Evolutionary conservation across 2,113 vertebrate genomes (phyloP).

Genomic region (Phyllopteryx taeniolatus): DNA sequence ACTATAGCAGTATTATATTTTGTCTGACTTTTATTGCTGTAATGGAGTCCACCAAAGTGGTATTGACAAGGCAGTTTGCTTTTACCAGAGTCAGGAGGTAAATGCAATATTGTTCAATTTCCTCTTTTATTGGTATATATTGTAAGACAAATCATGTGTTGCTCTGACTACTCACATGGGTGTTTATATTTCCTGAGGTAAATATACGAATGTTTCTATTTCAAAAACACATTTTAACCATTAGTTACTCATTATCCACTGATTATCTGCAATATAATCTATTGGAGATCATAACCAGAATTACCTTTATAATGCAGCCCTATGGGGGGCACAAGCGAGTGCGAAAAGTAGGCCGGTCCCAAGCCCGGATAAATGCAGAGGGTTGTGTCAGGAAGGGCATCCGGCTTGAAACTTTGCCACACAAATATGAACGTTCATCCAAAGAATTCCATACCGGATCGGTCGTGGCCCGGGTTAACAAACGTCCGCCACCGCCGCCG

Average conservation of each 20-base stretch:
- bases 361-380: no score
- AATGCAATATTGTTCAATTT: conserved; percentile 55
- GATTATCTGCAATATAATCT: background rate
- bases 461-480: no score
- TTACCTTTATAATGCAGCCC: background rate
- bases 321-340: no score
- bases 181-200: conserved; percentile 30
- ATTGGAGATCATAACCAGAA: background rate
- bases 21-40: conserved; percentile 6
- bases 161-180: conserved; percentile 24
- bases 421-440: no score
- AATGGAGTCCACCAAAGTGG: conserved; percentile 52
- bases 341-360: no score
- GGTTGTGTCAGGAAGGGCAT: no score
- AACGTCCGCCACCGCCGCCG: no score
- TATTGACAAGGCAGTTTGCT: conserved; percentile 54
- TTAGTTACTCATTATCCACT: conserved; percentile 16
- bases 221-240: conserved; percentile 50
- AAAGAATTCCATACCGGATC: no score
- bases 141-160: conserved; percentile 45
- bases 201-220: conserved; percentile 53
- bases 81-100: conserved; percentile 37
- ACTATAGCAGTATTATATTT: conserved; percentile 55
- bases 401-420: no score
- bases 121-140: conserved; percentile 46